Percentiles rank a stretch among this genome's conserved stretches.
phyloP scores from a whole-genome alignment of 2,113 vertebrate species.

The Otocyon megalotis region DNA sequence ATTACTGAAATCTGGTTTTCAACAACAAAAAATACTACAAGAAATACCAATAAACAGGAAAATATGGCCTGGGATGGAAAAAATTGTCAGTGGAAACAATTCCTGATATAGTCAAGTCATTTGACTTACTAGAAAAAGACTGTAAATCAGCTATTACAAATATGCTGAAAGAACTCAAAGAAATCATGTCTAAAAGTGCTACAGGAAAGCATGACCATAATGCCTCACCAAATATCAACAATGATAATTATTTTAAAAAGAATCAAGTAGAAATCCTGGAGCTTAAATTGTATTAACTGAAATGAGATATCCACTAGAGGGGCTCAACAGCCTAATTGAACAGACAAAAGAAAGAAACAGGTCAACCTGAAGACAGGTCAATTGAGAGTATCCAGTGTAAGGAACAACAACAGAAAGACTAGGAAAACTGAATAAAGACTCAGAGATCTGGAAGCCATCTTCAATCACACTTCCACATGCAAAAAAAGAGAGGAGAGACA shows the following conservation, averaged over 20 bases:
- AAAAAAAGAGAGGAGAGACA: not conserved
- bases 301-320: not conserved
- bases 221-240: not conserved
- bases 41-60: not conserved
- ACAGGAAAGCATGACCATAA: not conserved
- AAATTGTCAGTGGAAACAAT: not conserved
- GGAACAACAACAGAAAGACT: not conserved
- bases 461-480: not conserved
- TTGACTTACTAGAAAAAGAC: not conserved
- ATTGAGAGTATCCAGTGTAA: not conserved
- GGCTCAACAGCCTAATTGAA: not conserved
- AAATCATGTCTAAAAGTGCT: slow-evolving; percentile 6
- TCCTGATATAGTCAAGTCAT: not conserved
- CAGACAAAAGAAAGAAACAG: not conserved
- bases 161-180: not conserved
- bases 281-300: not conserved
- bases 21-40: not conserved
- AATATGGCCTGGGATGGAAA: not conserved
- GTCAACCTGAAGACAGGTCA: not conserved
- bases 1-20: slow-evolving; percentile 14
- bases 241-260: slow-evolving; percentile 3
- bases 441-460: not conserved
- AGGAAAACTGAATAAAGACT: not conserved
- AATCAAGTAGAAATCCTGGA: not conserved
- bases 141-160: not conserved